A percentile compares a stretch with the other conserved stretches of the same genome.
Conservation (phyloP, 2,797 vertebrate species). For the Pygocentrus nattereri region DNA sequence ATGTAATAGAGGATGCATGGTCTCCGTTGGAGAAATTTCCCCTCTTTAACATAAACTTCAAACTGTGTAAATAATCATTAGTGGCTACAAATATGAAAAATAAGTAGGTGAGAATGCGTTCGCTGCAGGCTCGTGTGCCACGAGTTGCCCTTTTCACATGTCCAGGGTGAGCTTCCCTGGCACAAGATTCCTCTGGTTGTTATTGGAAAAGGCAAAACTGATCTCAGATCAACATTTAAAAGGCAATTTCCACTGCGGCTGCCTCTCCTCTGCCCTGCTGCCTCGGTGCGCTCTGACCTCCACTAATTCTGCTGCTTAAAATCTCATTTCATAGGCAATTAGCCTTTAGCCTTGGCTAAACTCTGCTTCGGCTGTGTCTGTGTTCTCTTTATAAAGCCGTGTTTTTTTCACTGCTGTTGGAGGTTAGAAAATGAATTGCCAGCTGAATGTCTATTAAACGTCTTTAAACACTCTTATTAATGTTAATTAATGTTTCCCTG, state of each 20-base stretch:
- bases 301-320: constrained; percentile 79
- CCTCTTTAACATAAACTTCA: background rate
- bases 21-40: too few species aligned
- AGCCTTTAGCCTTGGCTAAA: constrained; percentile 77
- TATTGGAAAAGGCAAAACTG: constrained; percentile 1
- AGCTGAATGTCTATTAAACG: constrained; percentile 70
- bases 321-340: constrained; percentile 82
- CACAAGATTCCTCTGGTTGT: background rate
- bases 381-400: constrained; percentile 58
- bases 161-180: background rate
- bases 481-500: constrained; percentile 60
- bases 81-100: background rate
- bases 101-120: background rate
- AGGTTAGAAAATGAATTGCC: constrained; percentile 67
- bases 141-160: background rate
- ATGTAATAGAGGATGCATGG: too few species aligned
- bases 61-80: background rate
- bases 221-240: constrained; percentile 5
- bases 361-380: constrained; percentile 8
- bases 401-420: constrained; percentile 66
- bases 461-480: constrained; percentile 66
- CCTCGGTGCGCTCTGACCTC: constrained; percentile 59
- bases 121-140: background rate
- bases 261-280: constrained; percentile 45
- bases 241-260: constrained; percentile 51